Evolutionary conservation across 2,888 invertebrate species (phyloP), one percentile per base, ranked within the genome.

Genomic region (Drosophila cyrtoloma): DNA sequence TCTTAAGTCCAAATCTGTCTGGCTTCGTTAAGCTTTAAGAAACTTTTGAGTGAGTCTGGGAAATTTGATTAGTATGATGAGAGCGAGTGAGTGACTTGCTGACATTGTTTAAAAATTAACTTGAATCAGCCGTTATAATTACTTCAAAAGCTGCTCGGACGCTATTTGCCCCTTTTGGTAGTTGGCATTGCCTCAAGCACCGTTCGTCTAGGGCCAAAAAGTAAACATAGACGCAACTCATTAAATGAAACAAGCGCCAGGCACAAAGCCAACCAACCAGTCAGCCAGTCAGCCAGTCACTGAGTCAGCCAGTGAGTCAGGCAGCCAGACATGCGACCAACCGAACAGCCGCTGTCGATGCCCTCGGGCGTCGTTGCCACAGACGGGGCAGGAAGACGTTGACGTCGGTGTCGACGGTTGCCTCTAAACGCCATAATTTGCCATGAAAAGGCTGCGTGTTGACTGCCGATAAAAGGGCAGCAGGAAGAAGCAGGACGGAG

Each of bases 191-290:
- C 75, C 76, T 10, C 59, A 47, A 65, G 75, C 79, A 14, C 59
- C 42, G 74, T 73, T 73, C 84, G 86, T 86, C 86, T 86, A 71
- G 83, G 71, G 69, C 70, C 75, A 75, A 77, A 71, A 72, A 86
- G 90, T 84, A 85, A 89, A 90, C 84, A 87, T 82, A 88, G 89
- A 90, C 86, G 82, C 79, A 82, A 84, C 81, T 89, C 90, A 90
- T 89, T 89, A 86, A 89, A 89, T 81, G 87, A 82, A 85, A 81
- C 81, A 82, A 81, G 79, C 80, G 74, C 42, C 75, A 76, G 71
- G 66, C 75, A 82, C 37, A 58, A 56, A 77, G 69, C 58, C 76
- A 75, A 63, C 28, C 74, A 70, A 58, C 32, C 67, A 67, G 9
- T 7, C 42, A 42, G 9, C n/a, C 42, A 42, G 37, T 37, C 58